These are phyloP conservation scores for Sebastes steindachneri DNA, from an alignment of 2,797 vertebrate genomes.

Conservation along the genomic window DNA sequence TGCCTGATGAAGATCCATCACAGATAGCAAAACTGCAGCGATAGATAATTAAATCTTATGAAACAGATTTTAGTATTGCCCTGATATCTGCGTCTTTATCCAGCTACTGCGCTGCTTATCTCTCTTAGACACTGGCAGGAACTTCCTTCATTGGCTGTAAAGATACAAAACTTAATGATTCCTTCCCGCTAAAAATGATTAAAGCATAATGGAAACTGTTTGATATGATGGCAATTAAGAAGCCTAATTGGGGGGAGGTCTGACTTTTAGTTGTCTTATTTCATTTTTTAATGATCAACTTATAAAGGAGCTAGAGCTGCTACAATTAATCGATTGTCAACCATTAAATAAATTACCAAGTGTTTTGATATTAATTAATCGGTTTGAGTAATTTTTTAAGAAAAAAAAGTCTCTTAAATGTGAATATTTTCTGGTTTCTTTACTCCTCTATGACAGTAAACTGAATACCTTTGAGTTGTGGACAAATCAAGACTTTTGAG, in stretches of 20 bases:
- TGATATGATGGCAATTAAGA: not conserved
- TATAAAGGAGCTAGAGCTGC: not conserved
- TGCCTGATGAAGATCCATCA: slow-evolving; percentile 12
- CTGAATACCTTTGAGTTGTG: not conserved
- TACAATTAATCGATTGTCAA: not conserved
- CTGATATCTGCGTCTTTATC: slow-evolving; percentile 8
- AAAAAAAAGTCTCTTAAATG: not conserved
- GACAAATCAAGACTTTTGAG: no score
- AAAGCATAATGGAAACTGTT: not conserved
- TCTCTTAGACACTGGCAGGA: slow-evolving; percentile 10
- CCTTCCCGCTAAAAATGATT: not conserved
- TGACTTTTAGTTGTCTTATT: not conserved
- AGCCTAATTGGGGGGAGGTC: not conserved
- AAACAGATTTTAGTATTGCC: slow-evolving; percentile 13
- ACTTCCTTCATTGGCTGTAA: slow-evolving; percentile 4
- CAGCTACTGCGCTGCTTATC: slow-evolving; percentile 18
- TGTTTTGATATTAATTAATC: not conserved
- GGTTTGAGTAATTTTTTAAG: not conserved
- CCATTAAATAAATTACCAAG: not conserved
- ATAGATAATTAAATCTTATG: slow-evolving; percentile 22
- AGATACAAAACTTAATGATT: not conserved
- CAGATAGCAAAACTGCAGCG: slow-evolving; percentile 10
- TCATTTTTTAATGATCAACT: not conserved
- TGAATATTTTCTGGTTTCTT: not conserved
- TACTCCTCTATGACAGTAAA: not conserved